Conservation (phyloP, 2,797 vertebrate genomes). For the Florisuga fusca region DNA sequence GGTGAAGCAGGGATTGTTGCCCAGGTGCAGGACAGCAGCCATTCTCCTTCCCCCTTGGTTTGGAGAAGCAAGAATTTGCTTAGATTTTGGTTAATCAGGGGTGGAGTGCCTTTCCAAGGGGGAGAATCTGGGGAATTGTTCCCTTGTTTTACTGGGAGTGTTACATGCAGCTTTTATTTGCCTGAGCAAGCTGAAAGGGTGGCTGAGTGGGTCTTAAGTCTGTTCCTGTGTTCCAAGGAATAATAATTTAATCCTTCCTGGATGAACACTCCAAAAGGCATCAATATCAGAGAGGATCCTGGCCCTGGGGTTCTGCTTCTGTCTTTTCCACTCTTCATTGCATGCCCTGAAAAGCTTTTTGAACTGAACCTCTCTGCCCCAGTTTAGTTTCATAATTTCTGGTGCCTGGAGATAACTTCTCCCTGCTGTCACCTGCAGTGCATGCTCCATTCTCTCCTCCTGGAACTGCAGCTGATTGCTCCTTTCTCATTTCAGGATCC, state of each 20-base stretch:
- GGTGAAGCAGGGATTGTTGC: background rate
- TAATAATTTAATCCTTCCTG: background rate
- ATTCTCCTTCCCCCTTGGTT: background rate
- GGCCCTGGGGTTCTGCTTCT: background rate
- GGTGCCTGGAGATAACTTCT: background rate
- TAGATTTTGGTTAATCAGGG: background rate
- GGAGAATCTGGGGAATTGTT: background rate
- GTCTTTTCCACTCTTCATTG: background rate
- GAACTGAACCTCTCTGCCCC: background rate
- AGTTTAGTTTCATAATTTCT: background rate
- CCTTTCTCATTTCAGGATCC: conserved; percentile 84
- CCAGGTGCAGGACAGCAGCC: background rate
- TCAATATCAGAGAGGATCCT: background rate
- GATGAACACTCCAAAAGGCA: background rate
- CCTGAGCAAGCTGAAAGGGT: background rate
- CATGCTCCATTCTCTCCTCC: background rate
- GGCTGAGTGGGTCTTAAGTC: background rate
- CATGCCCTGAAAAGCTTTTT: background rate
- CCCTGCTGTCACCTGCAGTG: background rate
- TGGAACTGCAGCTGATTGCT: background rate
- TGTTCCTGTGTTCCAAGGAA: background rate
- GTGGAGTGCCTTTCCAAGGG: background rate
- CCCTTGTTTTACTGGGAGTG: background rate
- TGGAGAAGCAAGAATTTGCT: background rate
- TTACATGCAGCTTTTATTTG: background rate